phyloP scores from a whole-genome alignment of 2,888 invertebrate species.

The Dryomyza anilis region DNA sequence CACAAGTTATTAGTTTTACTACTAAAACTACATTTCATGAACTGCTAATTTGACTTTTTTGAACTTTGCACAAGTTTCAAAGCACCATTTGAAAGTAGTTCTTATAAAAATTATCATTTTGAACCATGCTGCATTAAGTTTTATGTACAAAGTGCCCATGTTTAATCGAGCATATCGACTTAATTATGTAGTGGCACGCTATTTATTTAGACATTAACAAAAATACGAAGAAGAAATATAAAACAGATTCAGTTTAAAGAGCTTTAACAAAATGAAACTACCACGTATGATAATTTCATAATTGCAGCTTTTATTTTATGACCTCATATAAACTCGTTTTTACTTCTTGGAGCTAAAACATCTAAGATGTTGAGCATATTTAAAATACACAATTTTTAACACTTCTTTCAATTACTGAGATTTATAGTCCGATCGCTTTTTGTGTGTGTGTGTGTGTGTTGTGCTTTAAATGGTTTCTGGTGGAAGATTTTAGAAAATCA shows the following conservation, averaged over 20 bases:
- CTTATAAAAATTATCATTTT: too few relatives aligned
- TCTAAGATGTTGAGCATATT: not conserved
- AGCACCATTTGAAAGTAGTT: too few relatives aligned
- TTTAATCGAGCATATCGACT: conserved; percentile 11
- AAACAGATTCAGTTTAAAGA: not conserved
- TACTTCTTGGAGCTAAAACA: not conserved
- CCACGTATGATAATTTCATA: conserved; percentile 1
- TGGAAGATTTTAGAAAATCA: not conserved
- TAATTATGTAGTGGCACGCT: conserved; percentile 11
- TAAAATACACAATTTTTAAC: not conserved
- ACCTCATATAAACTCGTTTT: conserved; percentile 1
- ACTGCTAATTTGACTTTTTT: too few relatives aligned
- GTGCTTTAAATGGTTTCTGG: not conserved
- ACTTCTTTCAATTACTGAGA: not conserved
- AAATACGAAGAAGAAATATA: not conserved
- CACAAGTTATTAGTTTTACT: too few relatives aligned
- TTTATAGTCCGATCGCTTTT: not conserved
- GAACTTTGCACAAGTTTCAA: too few relatives aligned
- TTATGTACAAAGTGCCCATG: conserved; percentile 13
- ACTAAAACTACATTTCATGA: too few relatives aligned
- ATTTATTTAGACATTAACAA: conserved; percentile 5
- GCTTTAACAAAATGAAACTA: too few relatives aligned
- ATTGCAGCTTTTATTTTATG: not conserved
- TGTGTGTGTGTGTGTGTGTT: too few relatives aligned
- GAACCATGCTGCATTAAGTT: conserved; percentile 13